These are phyloP conservation scores for Neoseiulus cucumeris DNA, from an alignment of 1,140 invertebrate species.

Conservation along the genomic window DNA sequence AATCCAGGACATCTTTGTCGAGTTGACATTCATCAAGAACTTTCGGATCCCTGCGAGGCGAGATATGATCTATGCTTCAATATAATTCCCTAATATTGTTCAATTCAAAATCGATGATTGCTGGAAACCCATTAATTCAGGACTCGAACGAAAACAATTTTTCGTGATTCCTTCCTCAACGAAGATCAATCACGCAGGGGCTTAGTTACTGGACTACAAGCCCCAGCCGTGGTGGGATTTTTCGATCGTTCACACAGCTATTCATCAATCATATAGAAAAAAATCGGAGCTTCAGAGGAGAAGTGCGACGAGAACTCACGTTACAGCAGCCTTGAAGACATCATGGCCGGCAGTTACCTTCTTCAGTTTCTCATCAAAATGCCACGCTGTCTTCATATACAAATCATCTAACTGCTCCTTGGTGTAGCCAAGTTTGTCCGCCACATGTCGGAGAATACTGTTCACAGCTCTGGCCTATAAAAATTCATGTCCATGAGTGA, in stretches of 20 bases:
- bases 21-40: slow-evolving; percentile 90
- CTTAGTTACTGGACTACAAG: too few species aligned
- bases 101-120: neutral
- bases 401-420: slow-evolving; percentile 84
- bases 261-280: too few species aligned
- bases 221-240: too few species aligned
- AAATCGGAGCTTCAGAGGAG: too few species aligned
- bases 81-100: slow-evolving; percentile 15
- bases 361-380: slow-evolving; percentile 93
- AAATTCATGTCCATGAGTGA: neutral
- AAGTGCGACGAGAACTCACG: slow-evolving; percentile 39
- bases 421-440: slow-evolving; percentile 71
- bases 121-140: neutral
- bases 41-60: slow-evolving; percentile 57
- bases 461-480: slow-evolving; percentile 34
- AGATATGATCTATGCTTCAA: slow-evolving; percentile 23
- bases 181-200: too few species aligned
- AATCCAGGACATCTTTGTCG: slow-evolving; percentile 74
- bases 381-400: slow-evolving; percentile 95
- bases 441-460: slow-evolving; percentile 89
- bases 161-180: too few species aligned
- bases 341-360: slow-evolving; percentile 90
- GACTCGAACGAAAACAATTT: too few species aligned
- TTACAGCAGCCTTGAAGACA: slow-evolving; percentile 91
- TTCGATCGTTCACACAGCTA: too few species aligned